Conservation (phyloP, 64 coral and sea anemone species). For the Actinia equina region DNA sequence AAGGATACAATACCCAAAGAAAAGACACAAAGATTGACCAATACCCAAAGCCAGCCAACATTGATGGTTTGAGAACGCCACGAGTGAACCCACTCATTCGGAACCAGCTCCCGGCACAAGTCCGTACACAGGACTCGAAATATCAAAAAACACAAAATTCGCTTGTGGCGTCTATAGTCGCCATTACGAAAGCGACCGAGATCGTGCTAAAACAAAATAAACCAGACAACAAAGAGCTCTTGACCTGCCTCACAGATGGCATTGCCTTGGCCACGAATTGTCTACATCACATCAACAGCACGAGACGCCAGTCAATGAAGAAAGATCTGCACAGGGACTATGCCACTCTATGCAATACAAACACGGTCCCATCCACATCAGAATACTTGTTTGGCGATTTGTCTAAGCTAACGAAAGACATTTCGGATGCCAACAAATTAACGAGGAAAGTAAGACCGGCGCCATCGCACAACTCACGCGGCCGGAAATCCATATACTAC, state of each 20-base stretch:
- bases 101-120: conserved; percentile 33
- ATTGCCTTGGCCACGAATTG: conserved; percentile 22
- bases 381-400: conserved; percentile 60
- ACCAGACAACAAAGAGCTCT: background rate
- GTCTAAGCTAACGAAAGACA: conserved; percentile 61
- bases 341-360: conserved; percentile 25
- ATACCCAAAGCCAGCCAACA: conserved; percentile 33
- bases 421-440: conserved; percentile 50
- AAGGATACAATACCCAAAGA: conserved; percentile 25
- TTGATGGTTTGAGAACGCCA: conserved; percentile 42
- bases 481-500: conserved; percentile 21
- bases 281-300: conserved; percentile 11
- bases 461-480: background rate
- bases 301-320: conserved; percentile 32
- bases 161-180: conserved; percentile 15
- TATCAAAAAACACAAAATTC: conserved; percentile 34
- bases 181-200: conserved; percentile 22
- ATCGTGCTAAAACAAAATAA: conserved; percentile 17
- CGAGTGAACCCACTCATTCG: conserved; percentile 48
- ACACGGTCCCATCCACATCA: conserved; percentile 35
- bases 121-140: conserved; percentile 36
- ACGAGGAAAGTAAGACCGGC: conserved; percentile 29
- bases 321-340: conserved; percentile 47
- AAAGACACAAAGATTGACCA: conserved; percentile 41
- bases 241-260: conserved; percentile 23